Base-by-base conservation (phyloP, 2,888 invertebrate species). In the Galerucella calmariensis region DNA sequence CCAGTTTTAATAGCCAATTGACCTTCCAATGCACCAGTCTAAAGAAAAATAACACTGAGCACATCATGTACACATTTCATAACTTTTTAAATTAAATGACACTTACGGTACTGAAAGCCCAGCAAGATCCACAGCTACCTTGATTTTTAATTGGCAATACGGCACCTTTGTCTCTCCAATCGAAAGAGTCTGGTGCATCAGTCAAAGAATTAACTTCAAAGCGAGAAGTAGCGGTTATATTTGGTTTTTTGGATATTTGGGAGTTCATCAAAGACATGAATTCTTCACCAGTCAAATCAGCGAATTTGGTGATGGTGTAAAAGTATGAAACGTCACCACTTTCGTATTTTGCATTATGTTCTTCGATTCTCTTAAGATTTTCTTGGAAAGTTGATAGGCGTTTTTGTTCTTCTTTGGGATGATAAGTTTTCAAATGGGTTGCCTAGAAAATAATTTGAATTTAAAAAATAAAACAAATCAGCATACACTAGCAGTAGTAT, bases 21-120 rank as follows among this genome's bases (percentile, higher is more conserved):
- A 0, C 93, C 96, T 89, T 97, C 97, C 14, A 97, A 88, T 0
- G 96, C 88, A 20, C 97, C 98, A 69, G 97, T 97, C 93, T 96
- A 85, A 46, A 56, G 62, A 62, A 61, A 11, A 35, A 59, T n/a
- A n/a, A n/a, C n/a, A n/a, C n/a, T n/a, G n/a, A n/a, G n/a, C n/a
- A n/a, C n/a, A n/a, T n/a, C n/a, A n/a, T n/a, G n/a, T n/a, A n/a
- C n/a, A n/a, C n/a, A n/a, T n/a, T n/a, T n/a, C n/a, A n/a, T n/a
- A n/a, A n/a, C n/a, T n/a, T n/a, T n/a, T n/a, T n/a, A n/a, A n/a
- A n/a, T n/a, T n/a, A 12, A 48, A 20, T 58, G 0, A 58, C 20
- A 72, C 72, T 72, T 51, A 72, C 72, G 5, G 67, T n/a, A 72
- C 72, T 71, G 35, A 71, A 66, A 16, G 71, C 65, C 71, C 71